Evolutionary conservation across 2,113 vertebrate species (phyloP), one percentile per base, ranked within the genome.

Genomic region (Pithys albifrons): DNA sequence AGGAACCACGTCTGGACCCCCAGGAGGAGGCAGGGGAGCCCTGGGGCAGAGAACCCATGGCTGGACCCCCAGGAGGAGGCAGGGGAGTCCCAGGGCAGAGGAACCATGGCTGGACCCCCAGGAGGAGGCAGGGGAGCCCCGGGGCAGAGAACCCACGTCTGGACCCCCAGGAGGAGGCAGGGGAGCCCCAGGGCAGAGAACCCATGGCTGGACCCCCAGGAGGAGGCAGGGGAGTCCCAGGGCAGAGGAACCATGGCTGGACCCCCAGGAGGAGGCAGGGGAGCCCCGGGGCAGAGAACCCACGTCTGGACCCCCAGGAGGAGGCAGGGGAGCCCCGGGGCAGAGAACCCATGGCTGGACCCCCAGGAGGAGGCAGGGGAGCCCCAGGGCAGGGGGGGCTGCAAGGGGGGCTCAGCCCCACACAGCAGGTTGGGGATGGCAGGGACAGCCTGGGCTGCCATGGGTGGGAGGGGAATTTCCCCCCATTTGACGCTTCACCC

Each of bases 391-490:
- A 24, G 29, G 10, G 10, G 10, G 20, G n/a, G 29, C 14, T 48
- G 46, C 28, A 12, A 23, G 14, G 33, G 10, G 25, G 15, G 2
- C 3, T 6, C 7, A 8, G 41, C 35, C 55, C 43, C 52, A 27
- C 2, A 18, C 1, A 2, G 55, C 3, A 33, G 45, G 6, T 16
- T 1, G 27, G 33, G 33, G 74, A 35, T 19, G 29, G 13, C 27
- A 23, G 19, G 1, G 66, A 9, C 1, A 4, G 52, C 54, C 33
- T 48, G 12, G 39, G 54, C 37, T 19, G 83, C 25, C 69, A 41
- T 4, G n/a, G 48, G 89, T 78, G 77, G 91, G 89, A 94, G 95
- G 89, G 91, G 91, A 85, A 78, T 59, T 96, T 95, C 87, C 89
- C 65, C 35, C 28, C 0, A 0, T 15, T 81, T 29, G n/a, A 46